Evolutionary conservation across 2,113 vertebrate species (phyloP), one percentile per base, ranked within the genome.

Genomic region (Pipa parva): DNA sequence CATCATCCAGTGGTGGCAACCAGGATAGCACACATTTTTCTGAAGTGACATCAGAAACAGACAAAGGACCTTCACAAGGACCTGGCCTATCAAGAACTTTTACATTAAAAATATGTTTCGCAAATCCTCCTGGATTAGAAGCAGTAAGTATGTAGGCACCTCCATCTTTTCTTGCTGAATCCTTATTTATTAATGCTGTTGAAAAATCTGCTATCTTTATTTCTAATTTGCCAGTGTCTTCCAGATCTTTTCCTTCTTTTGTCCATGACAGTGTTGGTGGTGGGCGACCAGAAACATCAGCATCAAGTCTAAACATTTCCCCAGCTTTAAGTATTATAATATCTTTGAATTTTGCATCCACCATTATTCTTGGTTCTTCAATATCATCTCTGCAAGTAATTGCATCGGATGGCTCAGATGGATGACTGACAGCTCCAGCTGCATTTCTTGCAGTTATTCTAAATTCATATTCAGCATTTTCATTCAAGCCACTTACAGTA

Each of bases 31-130:
- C 73, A 81, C 95, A 98, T 76, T 94, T 97, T 73, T 98, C 95
- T 81, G 92, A 77, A 52, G 94, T 98, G 42, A 98, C 80, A 64
- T 93, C 83, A 63, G 93, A 88, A 54, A 97, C 87, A 74, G 79
- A 60, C 70, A 99, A 84, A 73, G 97, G 95, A 73, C 93, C 95
- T 64, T 86, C 84, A 60, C 95, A 95, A 63, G 95, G 94, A 58
- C 96, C 97, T 74, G 96, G 97, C 78, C 92, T 92, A 49, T 99
- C 97, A 69, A 98, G 92, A 69, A 99, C 94, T 88, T 93, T 98
- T 63, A 99, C 92, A 39, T 91, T 97, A 77, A 98, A 98, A 60
- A 95, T 79, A 75, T 99, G 97, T 72, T 97, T 98, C 50, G 92
- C 93, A 88, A 97, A 95, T 63, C 97, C 97, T 75, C 95, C 97